Percentiles rank a stretch among this genome's conserved stretches.
These are phyloP conservation scores for Elegia similella DNA, from an alignment of 2,888 invertebrate genomes.

Conservation along the genomic window DNA sequence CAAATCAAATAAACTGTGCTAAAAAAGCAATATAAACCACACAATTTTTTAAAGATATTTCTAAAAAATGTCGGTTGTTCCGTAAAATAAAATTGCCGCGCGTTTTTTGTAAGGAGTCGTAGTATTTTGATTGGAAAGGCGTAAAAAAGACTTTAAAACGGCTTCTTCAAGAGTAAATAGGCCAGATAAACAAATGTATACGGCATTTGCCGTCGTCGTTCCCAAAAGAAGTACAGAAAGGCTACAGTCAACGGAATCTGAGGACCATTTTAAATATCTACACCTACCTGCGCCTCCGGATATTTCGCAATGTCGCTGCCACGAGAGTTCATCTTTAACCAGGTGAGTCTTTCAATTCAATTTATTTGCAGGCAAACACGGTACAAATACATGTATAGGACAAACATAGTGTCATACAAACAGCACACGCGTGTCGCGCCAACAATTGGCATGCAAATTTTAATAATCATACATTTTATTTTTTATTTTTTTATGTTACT, in stretches of 20 bases:
- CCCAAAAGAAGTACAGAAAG: constrained; percentile 39
- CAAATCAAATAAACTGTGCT: constrained; percentile 14
- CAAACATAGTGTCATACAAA: too few relatives aligned
- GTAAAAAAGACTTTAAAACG: constrained; percentile 55
- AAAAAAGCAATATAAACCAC: constrained; percentile 18
- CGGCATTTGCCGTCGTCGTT: constrained; percentile 58
- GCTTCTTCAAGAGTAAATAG: constrained; percentile 41
- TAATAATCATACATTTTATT: not conserved
- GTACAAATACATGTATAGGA: too few relatives aligned
- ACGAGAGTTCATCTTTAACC: constrained; percentile 82
- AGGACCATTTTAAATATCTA: constrained; percentile 60
- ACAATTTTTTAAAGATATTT: constrained; percentile 4
- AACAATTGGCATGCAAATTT: too few relatives aligned
- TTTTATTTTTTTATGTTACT: not conserved
- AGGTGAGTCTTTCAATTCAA: too few relatives aligned
- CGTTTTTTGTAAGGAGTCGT: constrained; percentile 22
- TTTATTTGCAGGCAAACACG: too few relatives aligned
- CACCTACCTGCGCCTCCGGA: constrained; percentile 68
- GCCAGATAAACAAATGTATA: constrained; percentile 24
- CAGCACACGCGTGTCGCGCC: too few relatives aligned
- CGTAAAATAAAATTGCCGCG: constrained; percentile 17
- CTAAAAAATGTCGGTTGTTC: constrained; percentile 21
- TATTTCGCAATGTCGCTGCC: constrained; percentile 79
- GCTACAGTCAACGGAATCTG: constrained; percentile 68
- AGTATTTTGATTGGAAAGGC: constrained; percentile 34